These are phyloP conservation scores for Sthenelais limicola DNA, from an alignment of 2,888 invertebrate species.

Conservation along the genomic window DNA sequence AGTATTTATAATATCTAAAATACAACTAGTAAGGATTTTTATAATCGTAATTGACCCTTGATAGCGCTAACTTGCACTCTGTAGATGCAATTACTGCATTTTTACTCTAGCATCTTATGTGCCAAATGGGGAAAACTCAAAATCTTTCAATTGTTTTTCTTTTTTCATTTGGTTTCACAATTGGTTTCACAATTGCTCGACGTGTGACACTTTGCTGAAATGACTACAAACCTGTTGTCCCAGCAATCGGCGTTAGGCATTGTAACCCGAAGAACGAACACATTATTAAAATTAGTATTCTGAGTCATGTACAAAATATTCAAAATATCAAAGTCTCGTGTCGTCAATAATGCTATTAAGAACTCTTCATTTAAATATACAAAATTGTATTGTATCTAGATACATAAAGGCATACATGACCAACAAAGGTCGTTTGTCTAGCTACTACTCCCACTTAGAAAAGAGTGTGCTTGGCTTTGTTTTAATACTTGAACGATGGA, in stretches of 20 bases:
- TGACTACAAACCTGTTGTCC: slow-evolving; percentile 17
- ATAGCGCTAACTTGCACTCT: slow-evolving; percentile 39
- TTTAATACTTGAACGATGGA: slow-evolving; percentile 13
- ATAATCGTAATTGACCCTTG: neutral
- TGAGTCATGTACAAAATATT: slow-evolving; percentile 20
- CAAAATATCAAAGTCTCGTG: slow-evolving; percentile 34
- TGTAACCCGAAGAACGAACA: slow-evolving; percentile 1
- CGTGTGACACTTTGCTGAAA: slow-evolving; percentile 2
- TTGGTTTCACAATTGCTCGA: too few relatives aligned
- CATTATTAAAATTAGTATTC: slow-evolving; percentile 28
- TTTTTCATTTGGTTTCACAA: too few relatives aligned
- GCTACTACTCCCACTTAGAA: slow-evolving; percentile 14
- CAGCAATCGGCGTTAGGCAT: slow-evolving; percentile 5
- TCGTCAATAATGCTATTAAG: too few relatives aligned
- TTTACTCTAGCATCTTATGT: slow-evolving; percentile 15
- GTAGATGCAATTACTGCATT: slow-evolving; percentile 32
- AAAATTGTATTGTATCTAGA: slow-evolving; percentile 22
- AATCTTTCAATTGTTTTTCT: slow-evolving; percentile 8
- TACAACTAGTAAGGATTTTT: too few relatives aligned
- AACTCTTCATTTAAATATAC: too few relatives aligned
- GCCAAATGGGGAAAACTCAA: slow-evolving; percentile 36
- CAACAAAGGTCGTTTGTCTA: neutral
- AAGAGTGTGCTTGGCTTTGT: slow-evolving; percentile 9
- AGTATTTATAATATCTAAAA: too few relatives aligned
- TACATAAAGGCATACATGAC: neutral